Conservation (phyloP, 92 coral and sea anemone species). For the Zoanthus gigantus region DNA sequence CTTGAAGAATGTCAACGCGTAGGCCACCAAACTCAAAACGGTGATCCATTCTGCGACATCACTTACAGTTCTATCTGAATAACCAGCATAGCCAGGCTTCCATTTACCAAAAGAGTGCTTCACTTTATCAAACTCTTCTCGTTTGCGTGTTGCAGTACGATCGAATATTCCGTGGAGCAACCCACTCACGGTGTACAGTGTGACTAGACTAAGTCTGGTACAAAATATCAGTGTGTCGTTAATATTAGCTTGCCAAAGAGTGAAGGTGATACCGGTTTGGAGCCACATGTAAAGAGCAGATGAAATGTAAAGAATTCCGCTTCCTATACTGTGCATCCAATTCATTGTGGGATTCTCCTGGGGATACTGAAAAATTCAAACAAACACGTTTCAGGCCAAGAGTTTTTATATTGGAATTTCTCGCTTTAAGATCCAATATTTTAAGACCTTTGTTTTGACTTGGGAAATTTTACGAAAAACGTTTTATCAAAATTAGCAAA, state of each 20-base stretch:
- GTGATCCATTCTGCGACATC: constrained; percentile 23
- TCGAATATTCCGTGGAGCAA: constrained; percentile 3
- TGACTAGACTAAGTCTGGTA: neutral
- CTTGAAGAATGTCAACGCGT: constrained; percentile 1
- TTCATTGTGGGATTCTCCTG: neutral
- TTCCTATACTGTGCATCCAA: constrained; percentile 6
- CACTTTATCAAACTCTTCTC: constrained; percentile 5
- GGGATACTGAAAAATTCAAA: neutral
- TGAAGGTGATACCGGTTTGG: constrained; percentile 12
- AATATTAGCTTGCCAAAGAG: neutral
- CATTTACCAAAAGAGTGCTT: constrained; percentile 12
- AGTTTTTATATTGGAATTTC: neutral
- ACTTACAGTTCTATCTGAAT: neutral
- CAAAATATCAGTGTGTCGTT: neutral
- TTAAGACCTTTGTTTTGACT: too few relatives aligned
- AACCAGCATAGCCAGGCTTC: neutral
- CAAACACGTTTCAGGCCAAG: neutral
- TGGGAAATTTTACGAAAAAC: too few relatives aligned
- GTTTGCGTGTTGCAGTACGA: neutral
- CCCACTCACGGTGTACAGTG: neutral
- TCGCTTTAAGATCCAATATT: too few relatives aligned
- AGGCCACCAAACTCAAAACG: constrained; percentile 10
- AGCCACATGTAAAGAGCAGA: constrained; percentile 2
- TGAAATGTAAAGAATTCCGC: neutral
- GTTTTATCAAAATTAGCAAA: too few relatives aligned